Evolutionary conservation across 2,888 invertebrate species (phyloP).

Genomic region (Acanthosepion lycidas): DNA sequence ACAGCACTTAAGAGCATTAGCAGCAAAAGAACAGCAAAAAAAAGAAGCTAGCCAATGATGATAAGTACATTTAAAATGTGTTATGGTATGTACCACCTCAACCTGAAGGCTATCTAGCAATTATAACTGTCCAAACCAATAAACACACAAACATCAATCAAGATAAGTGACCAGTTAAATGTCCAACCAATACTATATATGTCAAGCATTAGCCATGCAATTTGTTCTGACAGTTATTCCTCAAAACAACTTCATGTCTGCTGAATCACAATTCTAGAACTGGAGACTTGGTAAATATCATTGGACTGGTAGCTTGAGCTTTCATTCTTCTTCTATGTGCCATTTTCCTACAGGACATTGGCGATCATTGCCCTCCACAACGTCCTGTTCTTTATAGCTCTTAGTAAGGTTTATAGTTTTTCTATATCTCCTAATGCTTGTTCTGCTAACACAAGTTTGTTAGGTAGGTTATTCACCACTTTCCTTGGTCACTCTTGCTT

Average conservation of each 20-base stretch:
- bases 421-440: too few species aligned
- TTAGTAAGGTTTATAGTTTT: too few species aligned
- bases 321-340: too few species aligned
- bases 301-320: neutral
- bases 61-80: neutral
- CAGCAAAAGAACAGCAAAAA: neutral
- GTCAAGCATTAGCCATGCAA: neutral
- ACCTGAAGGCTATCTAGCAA: neutral
- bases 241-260: neutral
- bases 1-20: neutral
- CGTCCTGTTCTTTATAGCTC: too few species aligned
- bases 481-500: too few species aligned
- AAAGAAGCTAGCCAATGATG: too few species aligned
- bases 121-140: neutral
- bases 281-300: neutral
- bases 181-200: neutral
- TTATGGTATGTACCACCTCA: neutral
- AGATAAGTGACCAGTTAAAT: neutral
- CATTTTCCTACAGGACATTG: too few species aligned
- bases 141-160: neutral
- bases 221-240: neutral
- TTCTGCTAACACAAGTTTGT: too few species aligned
- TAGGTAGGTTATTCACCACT: too few species aligned
- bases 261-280: neutral
- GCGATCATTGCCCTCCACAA: too few species aligned